Percentiles rank a stretch among this genome's conserved stretches.
These are phyloP conservation scores for Dysidea cf. avara DNA, from an alignment of 37 sponge, comb jelly and placozoan genomes.

Conservation along the genomic window DNA sequence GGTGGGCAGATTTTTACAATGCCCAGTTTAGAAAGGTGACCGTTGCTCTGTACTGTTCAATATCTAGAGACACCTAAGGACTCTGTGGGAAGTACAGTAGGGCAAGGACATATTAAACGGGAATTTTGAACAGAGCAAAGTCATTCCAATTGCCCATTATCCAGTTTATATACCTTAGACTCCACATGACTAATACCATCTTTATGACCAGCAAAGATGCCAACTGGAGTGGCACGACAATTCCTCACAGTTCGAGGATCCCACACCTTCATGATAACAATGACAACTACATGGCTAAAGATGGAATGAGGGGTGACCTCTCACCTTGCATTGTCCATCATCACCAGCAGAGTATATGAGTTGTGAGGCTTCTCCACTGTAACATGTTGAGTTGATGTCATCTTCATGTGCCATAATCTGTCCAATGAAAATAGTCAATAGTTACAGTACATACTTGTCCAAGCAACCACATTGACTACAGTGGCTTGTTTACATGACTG, in stretches of 20 bases:
- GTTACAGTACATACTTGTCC: too few relatives aligned
- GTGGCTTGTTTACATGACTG: too few relatives aligned
- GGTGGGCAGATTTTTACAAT: too few relatives aligned
- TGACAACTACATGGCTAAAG: neutral
- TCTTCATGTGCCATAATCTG: conserved; percentile 77
- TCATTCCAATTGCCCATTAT: too few relatives aligned
- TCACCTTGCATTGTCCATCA: conserved; percentile 56
- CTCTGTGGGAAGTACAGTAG: too few relatives aligned
- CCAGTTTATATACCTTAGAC: conserved; percentile 47
- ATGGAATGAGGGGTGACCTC: neutral
- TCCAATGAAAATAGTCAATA: neutral
- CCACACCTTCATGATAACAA: conserved; percentile 62
- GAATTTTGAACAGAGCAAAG: too few relatives aligned
- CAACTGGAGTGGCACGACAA: conserved; percentile 63
- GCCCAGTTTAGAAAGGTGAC: too few relatives aligned
- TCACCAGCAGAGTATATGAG: conserved; percentile 80
- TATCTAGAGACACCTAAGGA: too few relatives aligned
- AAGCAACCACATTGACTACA: too few relatives aligned
- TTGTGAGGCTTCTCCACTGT: conserved; percentile 49
- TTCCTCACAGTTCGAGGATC: conserved; percentile 68
- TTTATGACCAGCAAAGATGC: conserved; percentile 82
- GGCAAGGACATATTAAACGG: too few relatives aligned
- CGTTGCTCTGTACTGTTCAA: too few relatives aligned
- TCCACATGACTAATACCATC: conserved; percentile 87
- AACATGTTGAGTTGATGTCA: conserved; percentile 69